These are phyloP conservation scores for Hylia prasina DNA, from an alignment of 2,113 vertebrate species.

Conservation along the genomic window DNA sequence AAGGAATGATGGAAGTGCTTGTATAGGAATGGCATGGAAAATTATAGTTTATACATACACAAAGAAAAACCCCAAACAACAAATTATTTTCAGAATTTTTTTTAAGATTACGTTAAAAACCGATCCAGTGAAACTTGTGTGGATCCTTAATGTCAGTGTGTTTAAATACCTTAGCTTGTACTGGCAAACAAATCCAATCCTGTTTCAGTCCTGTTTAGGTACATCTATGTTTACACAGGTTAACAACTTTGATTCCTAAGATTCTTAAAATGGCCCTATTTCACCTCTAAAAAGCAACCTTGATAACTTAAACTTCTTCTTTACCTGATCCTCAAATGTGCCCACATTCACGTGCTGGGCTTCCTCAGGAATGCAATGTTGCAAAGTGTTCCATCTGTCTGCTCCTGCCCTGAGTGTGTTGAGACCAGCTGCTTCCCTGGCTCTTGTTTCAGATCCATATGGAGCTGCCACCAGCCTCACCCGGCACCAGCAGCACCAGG, in stretches of 20 bases:
- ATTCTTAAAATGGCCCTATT: background rate
- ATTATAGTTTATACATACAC: background rate
- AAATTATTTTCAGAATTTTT: background rate
- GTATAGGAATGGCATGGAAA: background rate
- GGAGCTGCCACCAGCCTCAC: background rate
- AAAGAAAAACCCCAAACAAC: background rate
- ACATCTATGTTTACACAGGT: background rate
- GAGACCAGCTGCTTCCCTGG: background rate
- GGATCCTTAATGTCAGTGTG: background rate
- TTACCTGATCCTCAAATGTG: background rate
- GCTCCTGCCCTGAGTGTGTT: background rate
- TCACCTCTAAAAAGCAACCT: background rate
- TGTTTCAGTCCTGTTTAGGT: background rate
- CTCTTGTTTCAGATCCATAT: rapidly evolving
- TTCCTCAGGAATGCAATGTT: background rate
- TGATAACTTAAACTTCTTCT: background rate
- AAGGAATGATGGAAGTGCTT: background rate
- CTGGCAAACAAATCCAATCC: background rate
- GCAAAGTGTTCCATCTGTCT: background rate
- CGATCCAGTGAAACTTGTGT: background rate
- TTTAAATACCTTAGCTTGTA: background rate
- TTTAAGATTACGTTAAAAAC: background rate
- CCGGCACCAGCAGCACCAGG: background rate
- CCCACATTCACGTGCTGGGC: rapidly evolving
- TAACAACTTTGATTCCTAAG: background rate